Evolutionary conservation across 2,888 invertebrate species (phyloP).

Genomic region (Sinopyrophorus schimmeli): DNA sequence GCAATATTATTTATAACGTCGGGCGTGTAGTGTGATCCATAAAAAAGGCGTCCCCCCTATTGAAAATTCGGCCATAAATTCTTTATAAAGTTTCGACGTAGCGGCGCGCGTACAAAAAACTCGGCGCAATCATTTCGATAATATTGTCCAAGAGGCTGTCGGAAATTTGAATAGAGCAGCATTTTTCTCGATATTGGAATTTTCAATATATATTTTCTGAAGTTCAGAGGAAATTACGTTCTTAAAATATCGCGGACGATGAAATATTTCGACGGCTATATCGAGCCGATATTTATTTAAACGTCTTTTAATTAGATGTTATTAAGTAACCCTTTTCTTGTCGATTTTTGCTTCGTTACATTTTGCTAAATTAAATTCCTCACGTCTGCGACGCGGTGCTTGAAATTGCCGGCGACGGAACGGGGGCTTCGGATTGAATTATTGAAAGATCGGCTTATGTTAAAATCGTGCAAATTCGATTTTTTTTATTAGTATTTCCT

Average conservation of each 20-base stretch:
- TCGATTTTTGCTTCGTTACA: too few species aligned
- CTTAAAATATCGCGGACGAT: conserved; percentile 33
- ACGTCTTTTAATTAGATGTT: conserved; percentile 12
- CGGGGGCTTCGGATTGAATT: too few species aligned
- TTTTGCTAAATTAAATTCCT: too few species aligned
- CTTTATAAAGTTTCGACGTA: conserved; percentile 23
- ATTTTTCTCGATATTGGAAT: conserved; percentile 36
- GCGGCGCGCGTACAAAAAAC: conserved; percentile 22
- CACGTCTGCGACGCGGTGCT: too few species aligned
- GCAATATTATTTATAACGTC: conserved; percentile 3
- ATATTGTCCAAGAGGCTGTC: conserved; percentile 32
- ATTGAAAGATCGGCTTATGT: too few species aligned
- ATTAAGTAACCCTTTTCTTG: too few species aligned
- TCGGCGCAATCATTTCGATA: conserved; percentile 28
- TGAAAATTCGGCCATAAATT: conserved; percentile 18
- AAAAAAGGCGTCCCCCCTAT: conserved; percentile 3
- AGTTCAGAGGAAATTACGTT: conserved; percentile 33
- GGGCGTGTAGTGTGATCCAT: conserved; percentile 3
- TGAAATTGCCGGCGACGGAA: too few species aligned
- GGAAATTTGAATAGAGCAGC: conserved; percentile 35
- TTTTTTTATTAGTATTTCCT: too few species aligned
- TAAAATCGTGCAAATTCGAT: too few species aligned
- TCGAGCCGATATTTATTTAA: conserved; percentile 13
- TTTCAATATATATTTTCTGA: conserved; percentile 35
- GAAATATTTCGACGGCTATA: conserved; percentile 16